Evolutionary conservation across 1,140 invertebrate genomes (phyloP).

Genomic region (Pogonognathellus flavescens): DNA sequence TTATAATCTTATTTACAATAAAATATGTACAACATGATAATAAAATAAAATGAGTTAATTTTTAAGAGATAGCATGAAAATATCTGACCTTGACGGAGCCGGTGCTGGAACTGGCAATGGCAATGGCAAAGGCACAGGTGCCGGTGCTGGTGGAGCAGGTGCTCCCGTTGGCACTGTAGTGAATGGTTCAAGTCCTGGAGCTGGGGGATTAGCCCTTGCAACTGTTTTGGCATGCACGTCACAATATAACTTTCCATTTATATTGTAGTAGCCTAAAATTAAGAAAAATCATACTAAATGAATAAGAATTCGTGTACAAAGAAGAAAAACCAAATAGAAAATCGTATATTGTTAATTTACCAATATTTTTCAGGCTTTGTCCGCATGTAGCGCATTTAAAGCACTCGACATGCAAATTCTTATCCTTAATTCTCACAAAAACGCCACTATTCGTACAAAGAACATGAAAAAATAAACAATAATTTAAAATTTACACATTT

Average conservation of each 20-base stretch:
- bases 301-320: background rate
- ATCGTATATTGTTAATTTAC: slow-evolving; percentile 65
- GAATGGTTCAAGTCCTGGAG: slow-evolving; percentile 57
- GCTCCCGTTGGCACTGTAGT: slow-evolving; percentile 19
- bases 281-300: too few species aligned
- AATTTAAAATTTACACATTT: too few species aligned
- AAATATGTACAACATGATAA: background rate
- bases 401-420: slow-evolving; percentile 95
- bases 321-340: background rate
- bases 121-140: too few species aligned
- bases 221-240: slow-evolving; percentile 94
- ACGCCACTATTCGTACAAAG: slow-evolving; percentile 81
- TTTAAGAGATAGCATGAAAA: background rate
- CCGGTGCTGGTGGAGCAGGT: background rate
- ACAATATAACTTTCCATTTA: slow-evolving; percentile 96
- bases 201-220: slow-evolving; percentile 83
- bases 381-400: slow-evolving; percentile 97
- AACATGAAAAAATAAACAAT: background rate
- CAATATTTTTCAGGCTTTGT: slow-evolving; percentile 93
- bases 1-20: too few species aligned
- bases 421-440: slow-evolving; percentile 95
- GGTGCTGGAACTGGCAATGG: background rate
- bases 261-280: slow-evolving; percentile 85
- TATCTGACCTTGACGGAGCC: background rate
- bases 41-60: background rate